A percentile compares a stretch with the other conserved stretches of the same genome.
phyloP scores from a whole-genome alignment of 2,797 vertebrate genomes.

The Echeneis naucrates region DNA sequence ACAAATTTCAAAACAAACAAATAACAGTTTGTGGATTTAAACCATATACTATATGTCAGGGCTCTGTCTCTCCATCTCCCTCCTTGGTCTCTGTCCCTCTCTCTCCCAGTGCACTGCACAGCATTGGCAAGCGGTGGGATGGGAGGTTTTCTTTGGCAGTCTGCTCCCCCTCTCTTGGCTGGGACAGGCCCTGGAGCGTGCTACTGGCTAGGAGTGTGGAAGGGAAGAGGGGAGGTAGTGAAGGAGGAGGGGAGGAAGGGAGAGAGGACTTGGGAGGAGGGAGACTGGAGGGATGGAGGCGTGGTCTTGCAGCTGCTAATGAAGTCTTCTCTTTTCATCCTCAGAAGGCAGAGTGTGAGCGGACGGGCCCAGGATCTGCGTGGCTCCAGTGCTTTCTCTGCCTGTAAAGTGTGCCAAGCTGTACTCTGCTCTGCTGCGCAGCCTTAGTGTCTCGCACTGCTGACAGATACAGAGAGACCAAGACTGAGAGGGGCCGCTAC shows the following conservation, averaged over 20 bases:
- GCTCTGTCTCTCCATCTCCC: constrained; percentile 38
- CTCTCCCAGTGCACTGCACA: constrained; percentile 60
- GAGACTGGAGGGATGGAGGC: constrained; percentile 78
- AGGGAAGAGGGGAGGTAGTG: constrained; percentile 86
- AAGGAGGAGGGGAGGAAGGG: constrained; percentile 69
- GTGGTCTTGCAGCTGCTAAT: constrained; percentile 90
- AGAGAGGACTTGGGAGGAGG: constrained; percentile 72
- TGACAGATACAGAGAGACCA: constrained; percentile 62
- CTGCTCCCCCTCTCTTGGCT: constrained; percentile 79
- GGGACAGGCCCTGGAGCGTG: constrained; percentile 85
- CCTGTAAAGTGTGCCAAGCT: constrained; percentile 70
- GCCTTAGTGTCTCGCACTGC: constrained; percentile 53
- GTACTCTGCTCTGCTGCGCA: constrained; percentile 7
- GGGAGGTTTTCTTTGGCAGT: constrained; percentile 85
- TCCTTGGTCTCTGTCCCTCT: constrained; percentile 40
- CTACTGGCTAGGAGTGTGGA: constrained; percentile 90
- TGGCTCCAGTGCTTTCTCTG: constrained; percentile 79
- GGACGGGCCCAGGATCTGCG: constrained; percentile 85
- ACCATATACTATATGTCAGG: constrained; percentile 41
- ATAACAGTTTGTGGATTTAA: constrained; percentile 36
- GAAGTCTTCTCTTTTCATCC: constrained; percentile 95
- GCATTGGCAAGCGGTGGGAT: constrained; percentile 75
- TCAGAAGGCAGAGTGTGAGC: constrained; percentile 90
- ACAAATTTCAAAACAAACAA: constrained; percentile 52
- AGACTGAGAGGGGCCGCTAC: constrained; percentile 61